These are phyloP conservation scores for Megaceryle maxima DNA, from an alignment of 2,113 vertebrate genomes.

Conservation along the genomic window DNA sequence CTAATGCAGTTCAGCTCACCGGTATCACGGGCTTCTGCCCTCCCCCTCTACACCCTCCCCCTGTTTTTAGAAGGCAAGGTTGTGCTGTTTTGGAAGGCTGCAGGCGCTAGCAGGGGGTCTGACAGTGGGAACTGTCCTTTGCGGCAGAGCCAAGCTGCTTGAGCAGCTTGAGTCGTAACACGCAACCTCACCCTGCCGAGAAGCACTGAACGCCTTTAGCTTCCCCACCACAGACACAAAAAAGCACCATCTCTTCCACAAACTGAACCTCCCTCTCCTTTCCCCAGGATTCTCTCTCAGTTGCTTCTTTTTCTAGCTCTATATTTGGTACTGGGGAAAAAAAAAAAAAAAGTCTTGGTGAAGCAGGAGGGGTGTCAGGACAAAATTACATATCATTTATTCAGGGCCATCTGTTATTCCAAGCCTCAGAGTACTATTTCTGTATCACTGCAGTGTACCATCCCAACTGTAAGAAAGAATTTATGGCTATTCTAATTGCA, in stretches of 20 bases:
- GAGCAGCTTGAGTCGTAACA: background rate
- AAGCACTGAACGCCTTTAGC: background rate
- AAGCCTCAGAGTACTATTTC: conserved; percentile 50
- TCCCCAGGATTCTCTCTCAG: background rate
- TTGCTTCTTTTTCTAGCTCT: background rate
- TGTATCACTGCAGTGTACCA: conserved; percentile 11
- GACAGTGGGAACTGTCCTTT: background rate
- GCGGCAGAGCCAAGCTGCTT: background rate
- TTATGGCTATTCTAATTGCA: conserved; percentile 28
- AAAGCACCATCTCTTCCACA: background rate
- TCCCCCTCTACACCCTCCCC: too few relatives aligned
- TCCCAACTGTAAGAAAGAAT: background rate
- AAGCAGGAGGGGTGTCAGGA: conserved; percentile 56
- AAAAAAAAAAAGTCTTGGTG: background rate
- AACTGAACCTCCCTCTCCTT: background rate
- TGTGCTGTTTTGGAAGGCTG: background rate
- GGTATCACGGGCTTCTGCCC: background rate
- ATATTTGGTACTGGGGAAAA: background rate
- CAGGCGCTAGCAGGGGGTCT: rapidly evolving
- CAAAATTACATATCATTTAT: conserved; percentile 57
- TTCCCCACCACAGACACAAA: background rate
- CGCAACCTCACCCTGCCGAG: background rate
- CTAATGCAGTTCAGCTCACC: conserved; percentile 5
- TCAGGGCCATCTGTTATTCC: conserved; percentile 62
- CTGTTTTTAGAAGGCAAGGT: rapidly evolving